phyloP scores from a whole-genome alignment of 2,888 invertebrate species.

The Cybosia mesomella region DNA sequence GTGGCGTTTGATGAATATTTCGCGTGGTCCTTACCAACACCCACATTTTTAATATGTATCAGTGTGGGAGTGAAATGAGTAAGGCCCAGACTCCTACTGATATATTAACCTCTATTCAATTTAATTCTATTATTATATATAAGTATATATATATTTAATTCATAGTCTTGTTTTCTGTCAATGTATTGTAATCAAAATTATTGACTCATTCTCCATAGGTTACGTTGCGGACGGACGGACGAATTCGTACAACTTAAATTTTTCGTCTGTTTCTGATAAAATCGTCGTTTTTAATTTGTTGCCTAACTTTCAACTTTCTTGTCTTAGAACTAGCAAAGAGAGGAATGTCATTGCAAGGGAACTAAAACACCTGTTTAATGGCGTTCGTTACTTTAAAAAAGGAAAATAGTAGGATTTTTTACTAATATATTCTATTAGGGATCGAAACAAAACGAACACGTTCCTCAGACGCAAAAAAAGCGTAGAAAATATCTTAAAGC shows the following conservation, averaged over 20 bases:
- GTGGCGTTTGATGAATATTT: conserved; percentile 49
- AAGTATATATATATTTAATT: not conserved
- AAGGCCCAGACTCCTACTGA: conserved; percentile 27
- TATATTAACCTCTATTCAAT: conserved; percentile 11
- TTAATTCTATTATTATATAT: conserved; percentile 28
- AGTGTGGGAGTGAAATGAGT: conserved; percentile 48
- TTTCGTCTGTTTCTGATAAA: not conserved
- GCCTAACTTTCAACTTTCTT: not conserved
- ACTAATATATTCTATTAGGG: not conserved
- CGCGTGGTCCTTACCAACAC: conserved; percentile 46
- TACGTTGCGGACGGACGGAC: too few relatives aligned
- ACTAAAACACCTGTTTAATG: conserved; percentile 9
- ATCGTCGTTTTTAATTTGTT: not conserved
- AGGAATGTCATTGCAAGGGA: not conserved
- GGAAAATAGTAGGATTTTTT: not conserved
- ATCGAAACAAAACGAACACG: conserved; percentile 30
- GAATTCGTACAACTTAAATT: too few relatives aligned
- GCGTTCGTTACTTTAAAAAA: not conserved
- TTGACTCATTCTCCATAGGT: not conserved
- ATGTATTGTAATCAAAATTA: not conserved
- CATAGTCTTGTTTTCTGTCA: not conserved
- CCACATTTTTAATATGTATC: conserved; percentile 48
- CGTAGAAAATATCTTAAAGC: conserved; percentile 38
- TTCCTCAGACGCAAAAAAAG: conserved; percentile 41
- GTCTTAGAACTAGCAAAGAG: not conserved